These are phyloP conservation scores for Pseudolycoriella hygida DNA, from an alignment of 2,888 invertebrate species.

Conservation along the genomic window DNA sequence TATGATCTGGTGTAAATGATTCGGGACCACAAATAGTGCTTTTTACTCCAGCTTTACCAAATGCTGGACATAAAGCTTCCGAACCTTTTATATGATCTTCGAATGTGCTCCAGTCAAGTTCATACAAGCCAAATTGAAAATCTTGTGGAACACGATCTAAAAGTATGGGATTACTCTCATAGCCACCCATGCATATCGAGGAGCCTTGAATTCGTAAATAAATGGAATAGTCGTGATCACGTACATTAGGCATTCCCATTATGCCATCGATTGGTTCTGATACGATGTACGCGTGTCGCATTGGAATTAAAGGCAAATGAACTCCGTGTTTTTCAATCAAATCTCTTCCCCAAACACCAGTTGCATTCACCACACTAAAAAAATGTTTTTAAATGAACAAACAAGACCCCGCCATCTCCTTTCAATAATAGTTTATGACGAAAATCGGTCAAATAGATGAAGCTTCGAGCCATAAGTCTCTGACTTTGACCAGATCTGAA, in stretches of 20 bases:
- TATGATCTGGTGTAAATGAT: slow-evolving; percentile 84
- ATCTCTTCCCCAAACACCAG: slow-evolving; percentile 64
- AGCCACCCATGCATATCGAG: slow-evolving; percentile 69
- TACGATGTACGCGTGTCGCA: slow-evolving; percentile 80
- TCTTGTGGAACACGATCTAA: slow-evolving; percentile 60
- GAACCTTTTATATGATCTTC: slow-evolving; percentile 57
- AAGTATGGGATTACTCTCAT: slow-evolving; percentile 69
- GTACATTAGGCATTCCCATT: slow-evolving; percentile 57
- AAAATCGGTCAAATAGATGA: no score
- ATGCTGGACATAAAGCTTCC: slow-evolving; percentile 51
- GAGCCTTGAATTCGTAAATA: slow-evolving; percentile 76
- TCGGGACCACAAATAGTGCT: slow-evolving; percentile 82
- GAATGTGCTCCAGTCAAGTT: slow-evolving; percentile 75
- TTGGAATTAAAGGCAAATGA: slow-evolving; percentile 56
- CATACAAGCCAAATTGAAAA: slow-evolving; percentile 69
- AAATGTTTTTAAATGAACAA: no score
- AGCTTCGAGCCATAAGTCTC: no score
- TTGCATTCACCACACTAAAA: slow-evolving; percentile 55
- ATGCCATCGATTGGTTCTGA: slow-evolving; percentile 62
- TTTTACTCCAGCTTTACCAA: slow-evolving; percentile 59
- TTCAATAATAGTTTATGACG: no score
- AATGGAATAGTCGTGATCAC: slow-evolving; percentile 69
- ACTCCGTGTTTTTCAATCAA: slow-evolving; percentile 32
- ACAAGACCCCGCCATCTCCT: no score
- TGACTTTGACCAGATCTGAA: no score